phyloP scores from a whole-genome alignment of 2,113 vertebrate genomes.

The Nannobrachium achirus region DNA sequence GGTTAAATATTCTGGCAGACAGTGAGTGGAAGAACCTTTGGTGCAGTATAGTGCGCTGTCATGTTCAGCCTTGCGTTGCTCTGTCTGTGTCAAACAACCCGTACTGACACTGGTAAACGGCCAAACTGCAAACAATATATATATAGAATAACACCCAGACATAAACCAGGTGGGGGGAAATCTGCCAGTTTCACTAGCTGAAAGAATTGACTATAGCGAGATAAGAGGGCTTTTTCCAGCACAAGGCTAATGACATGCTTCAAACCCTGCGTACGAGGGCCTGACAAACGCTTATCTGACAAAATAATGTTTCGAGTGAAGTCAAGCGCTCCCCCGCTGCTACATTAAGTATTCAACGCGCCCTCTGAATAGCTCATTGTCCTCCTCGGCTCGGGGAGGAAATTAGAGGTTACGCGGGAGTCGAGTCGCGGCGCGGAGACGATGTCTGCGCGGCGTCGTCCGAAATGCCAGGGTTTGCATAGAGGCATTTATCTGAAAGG shows the following conservation, averaged over 20 bases:
- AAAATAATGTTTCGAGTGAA: constrained; percentile 32
- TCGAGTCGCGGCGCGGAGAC: constrained; percentile 15
- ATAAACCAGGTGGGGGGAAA: no score
- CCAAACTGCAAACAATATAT: no score
- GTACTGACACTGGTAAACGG: no score
- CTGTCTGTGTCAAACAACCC: no score
- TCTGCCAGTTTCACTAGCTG: no score
- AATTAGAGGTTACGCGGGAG: neutral
- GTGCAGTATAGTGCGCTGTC: no score
- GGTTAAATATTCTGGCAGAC: no score
- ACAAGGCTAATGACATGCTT: neutral
- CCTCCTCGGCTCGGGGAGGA: constrained; percentile 1
- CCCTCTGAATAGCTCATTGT: constrained; percentile 15
- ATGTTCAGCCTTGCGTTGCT: no score
- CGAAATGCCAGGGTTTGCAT: constrained; percentile 28
- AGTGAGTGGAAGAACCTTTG: no score
- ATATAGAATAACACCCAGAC: no score
- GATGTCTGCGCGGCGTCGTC: constrained; percentile 7
- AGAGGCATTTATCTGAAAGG: neutral
- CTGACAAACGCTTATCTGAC: constrained; percentile 31
- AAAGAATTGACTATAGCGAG: no score
- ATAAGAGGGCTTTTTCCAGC: no score
- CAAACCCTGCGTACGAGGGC: neutral
- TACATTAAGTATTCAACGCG: constrained; percentile 36
- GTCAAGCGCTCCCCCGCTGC: constrained; percentile 8